A percentile compares a stretch with the other conserved stretches of the same genome.
Conservation (phyloP, 2,113 vertebrate genomes). For the Thermophis baileyi region DNA sequence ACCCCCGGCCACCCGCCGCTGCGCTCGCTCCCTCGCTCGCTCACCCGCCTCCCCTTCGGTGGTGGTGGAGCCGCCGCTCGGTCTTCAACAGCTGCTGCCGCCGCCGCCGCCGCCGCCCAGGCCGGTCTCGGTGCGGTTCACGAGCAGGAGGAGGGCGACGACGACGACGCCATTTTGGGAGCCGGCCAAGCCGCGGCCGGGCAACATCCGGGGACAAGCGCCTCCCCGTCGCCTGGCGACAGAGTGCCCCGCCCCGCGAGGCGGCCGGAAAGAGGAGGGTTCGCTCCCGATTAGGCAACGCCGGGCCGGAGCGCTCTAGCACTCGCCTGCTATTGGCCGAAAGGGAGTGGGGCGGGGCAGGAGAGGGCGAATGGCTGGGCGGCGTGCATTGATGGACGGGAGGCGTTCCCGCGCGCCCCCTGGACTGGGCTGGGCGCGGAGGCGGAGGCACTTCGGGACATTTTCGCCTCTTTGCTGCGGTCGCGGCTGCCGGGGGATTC, state of each 20-base stretch:
- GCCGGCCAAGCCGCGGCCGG: not conserved
- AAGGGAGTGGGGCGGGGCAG: not conserved
- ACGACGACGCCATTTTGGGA: conserved; percentile 24
- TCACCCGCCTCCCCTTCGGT: not conserved
- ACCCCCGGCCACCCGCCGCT: not conserved
- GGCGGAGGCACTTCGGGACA: not conserved
- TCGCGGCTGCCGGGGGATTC: not conserved
- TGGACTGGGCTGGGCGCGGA: no score
- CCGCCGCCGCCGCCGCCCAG: not conserved
- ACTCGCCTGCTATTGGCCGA: not conserved
- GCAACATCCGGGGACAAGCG: conserved; percentile 25
- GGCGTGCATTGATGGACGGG: not conserved
- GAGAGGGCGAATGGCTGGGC: not conserved
- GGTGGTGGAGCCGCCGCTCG: not conserved
- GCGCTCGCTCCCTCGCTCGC: not conserved
- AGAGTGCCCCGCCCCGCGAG: not conserved
- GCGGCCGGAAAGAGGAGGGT: not conserved
- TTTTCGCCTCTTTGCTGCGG: not conserved
- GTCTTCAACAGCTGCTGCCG: no score
- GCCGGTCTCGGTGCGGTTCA: not conserved
- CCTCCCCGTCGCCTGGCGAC: not conserved
- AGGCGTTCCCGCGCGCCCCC: no score
- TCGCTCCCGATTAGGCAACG: not conserved
- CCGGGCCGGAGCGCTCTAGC: not conserved
- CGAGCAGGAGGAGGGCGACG: not conserved